Conservation (phyloP, 1,140 invertebrate genomes). For the Drosophila biarmipes region DNA sequence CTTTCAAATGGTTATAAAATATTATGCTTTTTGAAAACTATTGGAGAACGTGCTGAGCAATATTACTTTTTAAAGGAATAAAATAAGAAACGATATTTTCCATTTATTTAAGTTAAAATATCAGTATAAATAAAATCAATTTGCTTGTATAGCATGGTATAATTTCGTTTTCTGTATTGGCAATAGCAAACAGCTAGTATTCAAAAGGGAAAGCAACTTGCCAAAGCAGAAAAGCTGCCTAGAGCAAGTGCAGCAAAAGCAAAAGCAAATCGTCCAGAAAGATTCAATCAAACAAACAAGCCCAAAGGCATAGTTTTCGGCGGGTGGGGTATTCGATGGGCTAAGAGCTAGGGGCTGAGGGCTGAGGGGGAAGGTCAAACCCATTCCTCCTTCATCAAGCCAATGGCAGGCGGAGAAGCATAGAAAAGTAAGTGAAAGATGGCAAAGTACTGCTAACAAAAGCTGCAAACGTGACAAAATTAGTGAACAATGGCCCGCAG, state of each 20-base stretch:
- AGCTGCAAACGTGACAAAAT: constrained; percentile 83
- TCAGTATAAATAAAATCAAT: neutral
- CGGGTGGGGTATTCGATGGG: neutral
- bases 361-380: constrained; percentile 27
- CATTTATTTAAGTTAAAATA: neutral
- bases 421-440: constrained; percentile 61
- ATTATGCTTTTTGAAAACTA: neutral
- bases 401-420: constrained; percentile 33
- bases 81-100: too few relatives aligned
- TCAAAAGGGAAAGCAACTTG: constrained; percentile 23
- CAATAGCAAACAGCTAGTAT: constrained; percentile 27
- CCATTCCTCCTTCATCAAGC: constrained; percentile 7
- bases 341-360: too few relatives aligned
- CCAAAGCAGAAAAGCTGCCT: constrained; percentile 19
- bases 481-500: constrained; percentile 75
- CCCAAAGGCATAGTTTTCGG: constrained; percentile 31
- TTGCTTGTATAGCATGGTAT: too few relatives aligned
- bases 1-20: constrained; percentile 1
- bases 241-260: constrained; percentile 36
- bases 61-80: too few relatives aligned
- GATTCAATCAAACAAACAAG: constrained; percentile 56
- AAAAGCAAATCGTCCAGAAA: constrained; percentile 62
- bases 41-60: neutral
- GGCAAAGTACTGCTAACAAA: constrained; percentile 67
- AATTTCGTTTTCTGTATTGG: constrained; percentile 2